Percentiles rank a stretch among this genome's conserved stretches.
Evolutionary conservation across 2,797 vertebrate species (phyloP).

Genomic region (Lagorchestes hirsutus): DNA sequence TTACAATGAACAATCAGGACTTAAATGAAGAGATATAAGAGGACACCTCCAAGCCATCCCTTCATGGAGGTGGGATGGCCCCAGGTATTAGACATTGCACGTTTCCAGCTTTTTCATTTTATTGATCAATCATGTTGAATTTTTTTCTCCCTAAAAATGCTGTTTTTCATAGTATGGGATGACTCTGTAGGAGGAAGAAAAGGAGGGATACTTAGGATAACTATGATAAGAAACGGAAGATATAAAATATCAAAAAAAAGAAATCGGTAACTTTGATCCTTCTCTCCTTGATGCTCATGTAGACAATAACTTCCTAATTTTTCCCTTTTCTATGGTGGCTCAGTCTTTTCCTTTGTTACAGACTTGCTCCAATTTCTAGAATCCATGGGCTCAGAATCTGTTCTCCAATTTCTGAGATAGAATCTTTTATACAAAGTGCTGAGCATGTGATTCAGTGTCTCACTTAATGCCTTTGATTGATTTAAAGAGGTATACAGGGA

Average conservation of each 20-base stretch:
- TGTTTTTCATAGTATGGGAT: not conserved
- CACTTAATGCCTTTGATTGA: not conserved
- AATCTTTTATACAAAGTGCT: not conserved
- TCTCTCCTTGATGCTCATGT: not conserved
- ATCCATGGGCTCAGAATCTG: not conserved
- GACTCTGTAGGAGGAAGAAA: not conserved
- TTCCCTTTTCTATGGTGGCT: not conserved
- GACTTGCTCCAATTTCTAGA: not conserved
- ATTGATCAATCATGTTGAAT: not conserved
- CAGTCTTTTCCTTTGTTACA: not conserved
- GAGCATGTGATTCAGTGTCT: not conserved
- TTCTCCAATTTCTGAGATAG: not conserved
- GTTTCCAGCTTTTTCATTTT: not conserved
- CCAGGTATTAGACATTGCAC: too few species aligned
- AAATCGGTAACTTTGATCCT: not conserved
- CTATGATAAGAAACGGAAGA: not conserved
- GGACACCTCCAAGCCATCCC: too few species aligned
- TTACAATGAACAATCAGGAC: not conserved
- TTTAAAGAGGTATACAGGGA: not conserved
- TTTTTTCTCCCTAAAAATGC: not conserved
- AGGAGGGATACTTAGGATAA: too few species aligned
- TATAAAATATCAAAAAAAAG: not conserved
- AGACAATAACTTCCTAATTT: not conserved
- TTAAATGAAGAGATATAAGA: not conserved
- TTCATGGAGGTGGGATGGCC: not conserved